Evolutionary conservation across 2,797 vertebrate genomes (phyloP).

Genomic region (Scolopax rusticola): DNA sequence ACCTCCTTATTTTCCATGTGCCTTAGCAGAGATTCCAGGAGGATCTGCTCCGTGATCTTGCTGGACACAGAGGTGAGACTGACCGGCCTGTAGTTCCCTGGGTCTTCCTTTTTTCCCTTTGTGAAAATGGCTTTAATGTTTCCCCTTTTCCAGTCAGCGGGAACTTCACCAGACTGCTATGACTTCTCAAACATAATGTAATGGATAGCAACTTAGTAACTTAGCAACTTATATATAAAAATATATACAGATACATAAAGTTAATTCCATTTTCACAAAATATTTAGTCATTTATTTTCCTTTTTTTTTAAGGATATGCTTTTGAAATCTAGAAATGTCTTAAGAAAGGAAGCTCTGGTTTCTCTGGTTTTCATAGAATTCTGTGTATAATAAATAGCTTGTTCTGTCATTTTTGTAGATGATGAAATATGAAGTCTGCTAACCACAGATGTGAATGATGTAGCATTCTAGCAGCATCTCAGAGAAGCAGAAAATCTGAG

Average conservation of each 20-base stretch:
- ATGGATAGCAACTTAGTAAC: too few relatives aligned
- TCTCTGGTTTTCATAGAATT: background rate
- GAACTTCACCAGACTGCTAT: too few relatives aligned
- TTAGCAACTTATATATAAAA: background rate
- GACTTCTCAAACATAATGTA: too few relatives aligned
- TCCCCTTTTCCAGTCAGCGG: too few relatives aligned
- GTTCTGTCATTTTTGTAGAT: background rate
- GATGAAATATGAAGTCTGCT: background rate
- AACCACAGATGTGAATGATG: background rate
- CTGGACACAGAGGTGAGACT: too few relatives aligned
- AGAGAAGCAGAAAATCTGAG: background rate
- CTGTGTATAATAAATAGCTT: background rate
- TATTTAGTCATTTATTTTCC: background rate
- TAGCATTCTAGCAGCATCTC: background rate
- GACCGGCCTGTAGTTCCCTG: too few relatives aligned
- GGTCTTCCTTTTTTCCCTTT: too few relatives aligned
- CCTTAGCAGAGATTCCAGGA: too few relatives aligned
- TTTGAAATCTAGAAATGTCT: background rate
- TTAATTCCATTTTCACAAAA: background rate
- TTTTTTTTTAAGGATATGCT: background rate
- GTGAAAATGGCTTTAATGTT: too few relatives aligned
- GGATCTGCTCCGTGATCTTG: too few relatives aligned
- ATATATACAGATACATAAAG: background rate
- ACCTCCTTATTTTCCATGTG: too few relatives aligned
- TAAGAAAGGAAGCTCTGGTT: background rate